A percentile compares a stretch with the other conserved stretches of the same genome.
These are phyloP conservation scores for Harpagifer antarcticus DNA, from an alignment of 2,797 vertebrate genomes.

Conservation along the genomic window DNA sequence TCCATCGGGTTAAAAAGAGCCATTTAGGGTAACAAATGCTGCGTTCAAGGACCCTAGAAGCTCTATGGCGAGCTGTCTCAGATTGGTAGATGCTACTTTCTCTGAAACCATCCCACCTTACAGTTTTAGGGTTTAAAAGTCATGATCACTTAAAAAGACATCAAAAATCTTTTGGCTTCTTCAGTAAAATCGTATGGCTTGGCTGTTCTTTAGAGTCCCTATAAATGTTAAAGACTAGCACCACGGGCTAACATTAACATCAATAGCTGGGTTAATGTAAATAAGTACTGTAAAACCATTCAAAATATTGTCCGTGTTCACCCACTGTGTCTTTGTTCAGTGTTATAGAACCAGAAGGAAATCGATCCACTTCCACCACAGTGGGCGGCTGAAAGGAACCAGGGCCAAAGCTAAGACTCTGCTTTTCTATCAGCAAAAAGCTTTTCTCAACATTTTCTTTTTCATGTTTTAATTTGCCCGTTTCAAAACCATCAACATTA, in stretches of 20 bases:
- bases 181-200: conserved; percentile 40
- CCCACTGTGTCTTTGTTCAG: conserved; percentile 68
- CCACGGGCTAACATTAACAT: conserved; percentile 63
- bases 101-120: conserved; percentile 66
- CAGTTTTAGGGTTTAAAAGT: conserved; percentile 28
- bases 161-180: conserved; percentile 6
- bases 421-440: conserved; percentile 27
- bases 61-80: conserved; percentile 68
- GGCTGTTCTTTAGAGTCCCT: conserved; percentile 41
- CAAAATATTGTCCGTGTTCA: conserved; percentile 39
- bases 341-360: conserved; percentile 65
- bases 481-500: conserved; percentile 59
- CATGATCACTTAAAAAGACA: conserved; percentile 22
- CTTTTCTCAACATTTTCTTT: conserved; percentile 13
- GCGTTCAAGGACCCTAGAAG: conserved; percentile 59
- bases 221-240: conserved; percentile 69
- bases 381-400: conserved; percentile 57
- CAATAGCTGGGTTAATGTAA: conserved; percentile 55
- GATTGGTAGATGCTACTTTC: conserved; percentile 80
- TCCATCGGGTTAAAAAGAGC: conserved; percentile 28
- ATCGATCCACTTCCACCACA: conserved; percentile 59
- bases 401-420: conserved; percentile 41
- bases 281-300: conserved; percentile 49
- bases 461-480: conserved; percentile 31
- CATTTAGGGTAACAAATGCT: conserved; percentile 47